Conservation (phyloP, 2,797 vertebrate genomes). For the Sibirionetta formosa region DNA sequence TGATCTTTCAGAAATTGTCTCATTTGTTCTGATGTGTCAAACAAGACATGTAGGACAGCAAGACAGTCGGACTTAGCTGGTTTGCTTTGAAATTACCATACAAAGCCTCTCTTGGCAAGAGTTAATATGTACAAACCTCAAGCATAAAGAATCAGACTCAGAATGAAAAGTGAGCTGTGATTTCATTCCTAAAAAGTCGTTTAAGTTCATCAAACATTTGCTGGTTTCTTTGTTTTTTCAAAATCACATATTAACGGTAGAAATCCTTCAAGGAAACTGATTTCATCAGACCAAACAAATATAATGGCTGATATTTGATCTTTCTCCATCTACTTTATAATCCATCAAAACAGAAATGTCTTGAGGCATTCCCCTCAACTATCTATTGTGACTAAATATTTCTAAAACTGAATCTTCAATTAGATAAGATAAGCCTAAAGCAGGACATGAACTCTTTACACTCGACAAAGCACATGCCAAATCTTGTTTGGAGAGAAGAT, state of each 20-base stretch:
- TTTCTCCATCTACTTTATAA: background rate
- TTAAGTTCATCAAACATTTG: background rate
- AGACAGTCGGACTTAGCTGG: background rate
- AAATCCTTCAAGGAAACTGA: background rate
- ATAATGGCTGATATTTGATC: background rate
- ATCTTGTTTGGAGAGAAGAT: background rate
- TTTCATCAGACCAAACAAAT: background rate
- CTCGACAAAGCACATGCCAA: background rate
- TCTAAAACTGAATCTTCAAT: conserved; percentile 14
- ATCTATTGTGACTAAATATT: background rate
- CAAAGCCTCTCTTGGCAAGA: background rate
- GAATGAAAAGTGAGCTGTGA: background rate
- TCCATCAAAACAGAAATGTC: background rate
- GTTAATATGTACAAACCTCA: background rate
- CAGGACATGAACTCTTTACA: background rate
- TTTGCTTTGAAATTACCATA: background rate
- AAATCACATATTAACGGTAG: background rate
- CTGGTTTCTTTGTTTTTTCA: background rate
- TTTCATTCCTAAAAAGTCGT: background rate
- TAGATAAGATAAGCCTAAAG: background rate
- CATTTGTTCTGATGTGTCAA: background rate
- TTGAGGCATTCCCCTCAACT: background rate
- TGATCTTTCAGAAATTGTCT: background rate
- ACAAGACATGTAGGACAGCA: background rate
- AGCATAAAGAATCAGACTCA: background rate